A percentile compares a stretch with the other conserved stretches of the same genome.
Conservation (phyloP, 2,797 vertebrate species). For the Pteronotus mesoamericanus region DNA sequence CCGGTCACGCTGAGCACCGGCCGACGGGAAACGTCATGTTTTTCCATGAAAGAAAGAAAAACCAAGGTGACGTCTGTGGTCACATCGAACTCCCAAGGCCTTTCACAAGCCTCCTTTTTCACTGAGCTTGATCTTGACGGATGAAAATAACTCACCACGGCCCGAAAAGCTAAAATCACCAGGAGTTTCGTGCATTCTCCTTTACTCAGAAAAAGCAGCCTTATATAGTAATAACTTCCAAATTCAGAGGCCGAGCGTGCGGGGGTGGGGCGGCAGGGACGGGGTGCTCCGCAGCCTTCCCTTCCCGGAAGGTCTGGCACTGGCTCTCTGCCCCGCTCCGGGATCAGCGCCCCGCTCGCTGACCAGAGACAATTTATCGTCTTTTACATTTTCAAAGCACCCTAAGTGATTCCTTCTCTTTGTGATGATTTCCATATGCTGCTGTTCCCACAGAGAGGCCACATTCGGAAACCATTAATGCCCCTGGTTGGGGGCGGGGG, state of each 20-base stretch:
- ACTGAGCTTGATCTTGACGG: conserved; percentile 9
- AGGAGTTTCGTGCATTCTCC: neutral
- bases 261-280: neutral
- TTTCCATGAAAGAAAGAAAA: conserved; percentile 25
- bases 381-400: conserved; percentile 61
- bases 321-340: neutral
- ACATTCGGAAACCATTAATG: neutral
- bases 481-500: too few relatives aligned
- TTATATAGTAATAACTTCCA: conserved; percentile 34
- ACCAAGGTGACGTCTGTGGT: neutral
- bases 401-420: conserved; percentile 58
- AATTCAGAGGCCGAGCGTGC: conserved; percentile 1
- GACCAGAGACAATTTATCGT: conserved; percentile 53
- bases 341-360: conserved; percentile 35
- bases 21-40: neutral
- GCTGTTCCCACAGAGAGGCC: conserved; percentile 4
- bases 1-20: neutral
- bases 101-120: neutral
- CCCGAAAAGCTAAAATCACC: conserved; percentile 13
- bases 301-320: neutral
- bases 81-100: neutral
- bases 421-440: conserved; percentile 76
- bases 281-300: neutral
- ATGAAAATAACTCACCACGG: conserved; percentile 36
- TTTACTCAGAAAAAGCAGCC: conserved; percentile 41